These are phyloP conservation scores for Heliothis virescens DNA, from an alignment of 1,140 invertebrate species.

Conservation along the genomic window DNA sequence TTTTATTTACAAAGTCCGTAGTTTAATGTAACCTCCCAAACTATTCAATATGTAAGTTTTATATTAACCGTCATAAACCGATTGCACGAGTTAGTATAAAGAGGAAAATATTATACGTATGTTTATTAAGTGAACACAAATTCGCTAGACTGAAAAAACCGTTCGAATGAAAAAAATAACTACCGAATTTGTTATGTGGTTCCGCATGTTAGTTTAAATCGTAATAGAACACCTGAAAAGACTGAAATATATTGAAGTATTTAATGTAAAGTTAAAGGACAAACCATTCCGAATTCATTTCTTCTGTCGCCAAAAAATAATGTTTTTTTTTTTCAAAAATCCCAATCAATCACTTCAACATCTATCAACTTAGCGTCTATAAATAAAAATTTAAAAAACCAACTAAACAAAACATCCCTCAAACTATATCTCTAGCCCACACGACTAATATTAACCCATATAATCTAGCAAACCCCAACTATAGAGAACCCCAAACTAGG, in stretches of 20 bases:
- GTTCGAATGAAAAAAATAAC: constrained; percentile 37
- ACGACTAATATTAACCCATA: constrained; percentile 5
- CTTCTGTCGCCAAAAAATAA: too few species aligned
- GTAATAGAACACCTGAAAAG: too few species aligned
- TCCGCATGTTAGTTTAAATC: constrained; percentile 5
- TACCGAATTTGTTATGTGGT: constrained; percentile 35
- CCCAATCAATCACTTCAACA: not conserved
- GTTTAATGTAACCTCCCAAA: too few species aligned
- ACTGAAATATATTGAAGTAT: too few species aligned
- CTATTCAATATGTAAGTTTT: too few species aligned
- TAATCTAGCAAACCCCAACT: constrained; percentile 8
- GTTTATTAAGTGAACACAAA: constrained; percentile 32
- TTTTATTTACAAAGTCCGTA: too few species aligned
- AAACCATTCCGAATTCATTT: too few species aligned
- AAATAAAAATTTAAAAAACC: not conserved
- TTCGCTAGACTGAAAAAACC: constrained; percentile 21
- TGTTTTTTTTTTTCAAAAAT: too few species aligned
- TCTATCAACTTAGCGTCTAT: not conserved
- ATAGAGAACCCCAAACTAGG: constrained; percentile 19
- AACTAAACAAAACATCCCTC: not conserved
- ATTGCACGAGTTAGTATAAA: constrained; percentile 3
- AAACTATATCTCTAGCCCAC: not conserved
- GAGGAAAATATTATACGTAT: constrained; percentile 1
- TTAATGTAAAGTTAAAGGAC: too few species aligned
- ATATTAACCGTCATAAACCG: not conserved